phyloP scores from a whole-genome alignment of 2,888 invertebrate genomes.

The Melanargia galathea region DNA sequence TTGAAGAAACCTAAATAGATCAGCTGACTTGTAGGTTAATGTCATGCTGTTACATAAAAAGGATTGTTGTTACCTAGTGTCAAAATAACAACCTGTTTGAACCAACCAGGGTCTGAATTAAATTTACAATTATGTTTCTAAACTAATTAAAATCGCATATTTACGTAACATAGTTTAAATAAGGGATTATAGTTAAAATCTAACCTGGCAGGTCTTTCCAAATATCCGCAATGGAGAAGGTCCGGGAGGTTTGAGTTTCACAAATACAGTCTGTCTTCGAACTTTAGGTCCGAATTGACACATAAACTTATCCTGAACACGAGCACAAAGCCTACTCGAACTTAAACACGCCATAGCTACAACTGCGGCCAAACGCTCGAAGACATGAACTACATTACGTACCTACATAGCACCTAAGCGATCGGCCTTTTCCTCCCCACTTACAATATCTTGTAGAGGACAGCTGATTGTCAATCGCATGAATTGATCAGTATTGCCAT shows the following conservation, averaged over 20 bases:
- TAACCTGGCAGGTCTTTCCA: slow-evolving; percentile 80
- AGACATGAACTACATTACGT: slow-evolving; percentile 79
- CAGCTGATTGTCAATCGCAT: slow-evolving; percentile 77
- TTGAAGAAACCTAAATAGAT: slow-evolving; percentile 39
- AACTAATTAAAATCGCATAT: not conserved
- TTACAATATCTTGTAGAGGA: slow-evolving; percentile 68
- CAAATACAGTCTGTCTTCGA: slow-evolving; percentile 86
- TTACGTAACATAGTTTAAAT: not conserved
- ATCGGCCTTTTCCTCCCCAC: slow-evolving; percentile 79
- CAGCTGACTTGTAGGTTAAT: slow-evolving; percentile 63
- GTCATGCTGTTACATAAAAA: slow-evolving; percentile 66
- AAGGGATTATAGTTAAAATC: slow-evolving; percentile 41
- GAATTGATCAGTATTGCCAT: slow-evolving; percentile 53
- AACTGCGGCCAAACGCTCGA: slow-evolving; percentile 86
- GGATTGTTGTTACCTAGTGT: slow-evolving; percentile 34
- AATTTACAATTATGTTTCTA: slow-evolving; percentile 11
- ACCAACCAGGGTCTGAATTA: slow-evolving; percentile 35
- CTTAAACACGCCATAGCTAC: slow-evolving; percentile 92
- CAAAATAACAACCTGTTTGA: slow-evolving; percentile 29
- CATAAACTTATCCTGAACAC: slow-evolving; percentile 89
- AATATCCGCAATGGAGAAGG: slow-evolving; percentile 81
- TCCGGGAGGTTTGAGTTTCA: slow-evolving; percentile 86
- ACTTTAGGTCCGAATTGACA: slow-evolving; percentile 89
- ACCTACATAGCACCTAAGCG: slow-evolving; percentile 64
- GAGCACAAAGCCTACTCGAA: slow-evolving; percentile 91